Evolutionary conservation across 2,888 invertebrate genomes (phyloP), one percentile per base, ranked within the genome.

Genomic region (Euplagia quadripunctaria): DNA sequence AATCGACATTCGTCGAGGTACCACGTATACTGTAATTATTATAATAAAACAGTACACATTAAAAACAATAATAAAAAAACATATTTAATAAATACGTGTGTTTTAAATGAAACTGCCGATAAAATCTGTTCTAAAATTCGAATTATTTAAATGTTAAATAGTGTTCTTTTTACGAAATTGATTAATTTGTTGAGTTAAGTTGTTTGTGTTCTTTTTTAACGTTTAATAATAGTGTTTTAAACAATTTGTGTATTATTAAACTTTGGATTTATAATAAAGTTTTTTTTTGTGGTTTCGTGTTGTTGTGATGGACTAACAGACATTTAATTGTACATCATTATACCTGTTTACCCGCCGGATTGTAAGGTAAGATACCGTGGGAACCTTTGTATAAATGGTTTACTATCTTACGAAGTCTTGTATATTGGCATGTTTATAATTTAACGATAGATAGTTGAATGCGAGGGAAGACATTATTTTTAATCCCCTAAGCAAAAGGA

Each of bases 241-340:
- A 20, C 14, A 20, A 31, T 55, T 49, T 58, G 64, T 71, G 42
- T 42, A 4, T 41, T 70, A 58, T 70, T 78, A 51, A 70, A 66
- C 66, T 52, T 68, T 58, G 46, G 42, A 20, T 42, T 71, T 41
- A 43, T 43, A 55, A 17, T 58, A 42, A 73, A 63, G n/a, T 51
- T 78, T 73, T 70, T 74, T 72, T 58, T 68, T 6, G 43, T 70
- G 79, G 71, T 31, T 73, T 69, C n/a, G 70, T 78, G 71, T 65
- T 70, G 41, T 66, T 46, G 12, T 43, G 70, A 64, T 46, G 55
- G 6, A 68, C 11, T 81, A 63, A 80, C 77, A 71, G 77, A 61
- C 43, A 55, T 74, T 78, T 81, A 81, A 84, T 81, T 69, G 79
- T 61, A 14, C 64, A n/a, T 73, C 68, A 81, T 79, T 77, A 83